Evolutionary conservation across 2,113 vertebrate genomes (phyloP), one percentile per base, ranked within the genome.

Genomic region (Chaetorhynchus papuensis): DNA sequence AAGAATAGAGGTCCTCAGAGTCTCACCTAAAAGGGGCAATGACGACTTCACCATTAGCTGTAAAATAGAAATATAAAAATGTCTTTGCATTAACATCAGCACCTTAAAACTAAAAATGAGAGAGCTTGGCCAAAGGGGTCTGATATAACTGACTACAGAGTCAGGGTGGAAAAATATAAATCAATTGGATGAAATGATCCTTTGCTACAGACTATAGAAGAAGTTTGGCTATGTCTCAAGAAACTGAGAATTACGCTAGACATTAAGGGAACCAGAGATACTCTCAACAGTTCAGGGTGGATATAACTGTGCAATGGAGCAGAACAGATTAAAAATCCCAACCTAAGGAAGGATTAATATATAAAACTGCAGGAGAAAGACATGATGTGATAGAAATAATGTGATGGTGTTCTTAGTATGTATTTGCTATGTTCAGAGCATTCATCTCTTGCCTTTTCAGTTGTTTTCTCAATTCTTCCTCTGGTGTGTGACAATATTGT

Each of bases 311-410:
- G 87, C 76, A 78, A 56, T 89, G 56, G 68, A 96, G 90, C 76
- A 87, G 79, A 96, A 93, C 76, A 94, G 92, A 96, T 92, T 96
- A 94, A 95, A 96, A 96, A 70, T 88, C 82, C 54, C 44, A 83
- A 80, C n/a, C 68, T 81, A 78, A 90, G 52, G 59, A 94, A 75
- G 72, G 52, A 95, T 93, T 94, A 90, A 90, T 89, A 75, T 42
- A 90, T 70, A 86, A 74, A 81, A 87, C 22, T 82, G 41, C 41
- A 78, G 49, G 10, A 90, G 44, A 78, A 88, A 88, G 54, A 12
- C 56, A 74, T 47, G 47, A 86, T 27, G 4, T 47, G 47, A 76
- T 78, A 92, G 77, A 91, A 90, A 81, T 81, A 88, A 83, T 3
- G 12, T 45, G 50, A 72, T 57, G 39, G n/a, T 78, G 37, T 22